phyloP scores from a whole-genome alignment of 2,888 invertebrate genomes.

The Drosophila meridionalis region DNA sequence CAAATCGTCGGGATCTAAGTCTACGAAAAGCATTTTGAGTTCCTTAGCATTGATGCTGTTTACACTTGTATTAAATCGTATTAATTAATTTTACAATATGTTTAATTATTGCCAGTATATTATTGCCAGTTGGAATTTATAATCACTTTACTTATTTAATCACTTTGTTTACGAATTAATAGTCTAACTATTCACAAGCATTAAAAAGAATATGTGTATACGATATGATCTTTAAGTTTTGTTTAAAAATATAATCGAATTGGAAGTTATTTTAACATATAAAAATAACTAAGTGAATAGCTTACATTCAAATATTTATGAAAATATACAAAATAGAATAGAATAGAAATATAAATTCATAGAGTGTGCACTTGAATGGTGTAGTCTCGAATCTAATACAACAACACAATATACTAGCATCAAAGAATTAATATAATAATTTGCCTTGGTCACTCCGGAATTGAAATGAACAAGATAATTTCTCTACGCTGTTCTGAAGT shows the following conservation, averaged over 20 bases:
- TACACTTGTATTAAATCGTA: background rate
- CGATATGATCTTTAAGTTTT: background rate
- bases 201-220: background rate
- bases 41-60: slow-evolving; percentile 10
- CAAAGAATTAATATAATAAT: slow-evolving; percentile 91
- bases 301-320: too few relatives aligned
- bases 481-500: slow-evolving; percentile 90
- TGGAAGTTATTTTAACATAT: background rate
- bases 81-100: background rate
- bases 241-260: background rate
- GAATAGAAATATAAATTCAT: too few relatives aligned
- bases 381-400: background rate
- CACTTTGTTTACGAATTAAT: background rate
- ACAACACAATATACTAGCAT: background rate
- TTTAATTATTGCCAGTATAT: background rate
- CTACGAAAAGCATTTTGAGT: background rate
- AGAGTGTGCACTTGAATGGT: too few relatives aligned
- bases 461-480: slow-evolving; percentile 89
- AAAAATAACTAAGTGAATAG: too few relatives aligned
- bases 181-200: background rate
- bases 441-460: slow-evolving; percentile 95
- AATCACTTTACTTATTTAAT: background rate
- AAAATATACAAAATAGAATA: too few relatives aligned
- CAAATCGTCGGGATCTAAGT: slow-evolving; percentile 12
- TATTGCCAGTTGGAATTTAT: background rate